Evolutionary conservation across 1,140 invertebrate species (phyloP).

Genomic region (Diuraphis noxia): DNA sequence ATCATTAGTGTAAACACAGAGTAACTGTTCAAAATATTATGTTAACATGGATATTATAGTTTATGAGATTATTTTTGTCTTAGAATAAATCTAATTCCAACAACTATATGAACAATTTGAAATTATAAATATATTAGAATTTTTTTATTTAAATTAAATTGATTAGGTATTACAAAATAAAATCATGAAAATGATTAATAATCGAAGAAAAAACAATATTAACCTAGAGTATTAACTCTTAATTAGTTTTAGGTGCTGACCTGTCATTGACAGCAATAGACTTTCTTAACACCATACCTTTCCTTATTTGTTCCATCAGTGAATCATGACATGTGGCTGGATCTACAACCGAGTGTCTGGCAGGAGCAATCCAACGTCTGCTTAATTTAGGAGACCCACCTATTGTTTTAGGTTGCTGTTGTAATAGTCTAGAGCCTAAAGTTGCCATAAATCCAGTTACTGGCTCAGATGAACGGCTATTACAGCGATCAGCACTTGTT

Average conservation of each 20-base stretch:
- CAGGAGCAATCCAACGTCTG: constrained; percentile 67
- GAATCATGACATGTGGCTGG: constrained; percentile 66
- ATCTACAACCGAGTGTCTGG: constrained; percentile 62
- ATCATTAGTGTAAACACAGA: neutral
- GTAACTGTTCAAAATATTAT: neutral
- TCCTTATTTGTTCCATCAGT: constrained; percentile 88
- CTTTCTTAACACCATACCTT: constrained; percentile 75
- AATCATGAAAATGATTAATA: neutral
- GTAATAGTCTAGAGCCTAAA: constrained; percentile 64
- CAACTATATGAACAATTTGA: neutral
- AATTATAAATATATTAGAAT: constrained; percentile 15
- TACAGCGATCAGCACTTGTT: constrained; percentile 63
- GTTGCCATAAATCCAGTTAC: constrained; percentile 72
- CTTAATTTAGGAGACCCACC: constrained; percentile 57
- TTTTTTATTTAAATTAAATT: constrained; percentile 10
- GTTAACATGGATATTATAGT: neutral
- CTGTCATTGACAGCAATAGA: constrained; percentile 70
- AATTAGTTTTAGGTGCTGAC: constrained; percentile 72
- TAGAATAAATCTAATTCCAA: neutral
- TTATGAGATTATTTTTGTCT: neutral
- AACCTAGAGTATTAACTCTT: constrained; percentile 56
- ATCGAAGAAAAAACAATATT: neutral
- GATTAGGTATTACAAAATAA: constrained; percentile 39
- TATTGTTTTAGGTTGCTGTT: constrained; percentile 57
- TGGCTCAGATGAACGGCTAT: constrained; percentile 59